Evolutionary conservation across 2,113 vertebrate genomes (phyloP).

Genomic region (Sula dactylatra): DNA sequence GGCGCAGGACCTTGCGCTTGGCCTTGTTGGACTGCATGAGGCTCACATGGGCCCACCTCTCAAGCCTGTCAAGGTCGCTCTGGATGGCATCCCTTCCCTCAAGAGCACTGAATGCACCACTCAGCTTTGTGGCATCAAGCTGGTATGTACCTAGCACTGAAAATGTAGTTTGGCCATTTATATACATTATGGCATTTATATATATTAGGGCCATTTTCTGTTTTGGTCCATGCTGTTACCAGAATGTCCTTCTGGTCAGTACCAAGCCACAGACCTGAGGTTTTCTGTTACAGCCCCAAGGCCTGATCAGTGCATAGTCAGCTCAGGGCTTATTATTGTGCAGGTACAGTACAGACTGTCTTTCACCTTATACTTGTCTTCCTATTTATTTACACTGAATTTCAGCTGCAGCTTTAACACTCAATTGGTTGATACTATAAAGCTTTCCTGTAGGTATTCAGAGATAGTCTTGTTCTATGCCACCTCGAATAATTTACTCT

Average conservation of each 20-base stretch:
- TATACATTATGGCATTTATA: neutral
- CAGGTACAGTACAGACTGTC: neutral
- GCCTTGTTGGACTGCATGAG: neutral
- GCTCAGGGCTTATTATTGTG: neutral
- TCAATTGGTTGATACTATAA: neutral
- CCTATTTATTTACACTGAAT: neutral
- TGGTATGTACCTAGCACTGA: neutral
- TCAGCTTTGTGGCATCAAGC: neutral
- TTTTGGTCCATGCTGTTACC: neutral
- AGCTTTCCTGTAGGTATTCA: neutral
- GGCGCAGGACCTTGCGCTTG: neutral
- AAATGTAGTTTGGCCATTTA: neutral
- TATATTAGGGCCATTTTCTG: neutral
- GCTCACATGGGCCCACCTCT: accelerated
- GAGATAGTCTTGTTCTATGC: neutral
- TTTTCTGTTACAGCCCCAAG: neutral
- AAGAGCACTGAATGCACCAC: neutral
- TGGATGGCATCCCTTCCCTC: neutral
- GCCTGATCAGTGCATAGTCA: neutral
- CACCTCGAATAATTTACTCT: neutral
- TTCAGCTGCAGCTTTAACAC: neutral
- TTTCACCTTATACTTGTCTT: neutral
- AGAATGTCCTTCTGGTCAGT: neutral
- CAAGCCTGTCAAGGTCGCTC: too few species aligned
- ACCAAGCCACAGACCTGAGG: neutral